Conservation (phyloP, 2,113 vertebrate genomes). For the Chaetura pelagica region DNA sequence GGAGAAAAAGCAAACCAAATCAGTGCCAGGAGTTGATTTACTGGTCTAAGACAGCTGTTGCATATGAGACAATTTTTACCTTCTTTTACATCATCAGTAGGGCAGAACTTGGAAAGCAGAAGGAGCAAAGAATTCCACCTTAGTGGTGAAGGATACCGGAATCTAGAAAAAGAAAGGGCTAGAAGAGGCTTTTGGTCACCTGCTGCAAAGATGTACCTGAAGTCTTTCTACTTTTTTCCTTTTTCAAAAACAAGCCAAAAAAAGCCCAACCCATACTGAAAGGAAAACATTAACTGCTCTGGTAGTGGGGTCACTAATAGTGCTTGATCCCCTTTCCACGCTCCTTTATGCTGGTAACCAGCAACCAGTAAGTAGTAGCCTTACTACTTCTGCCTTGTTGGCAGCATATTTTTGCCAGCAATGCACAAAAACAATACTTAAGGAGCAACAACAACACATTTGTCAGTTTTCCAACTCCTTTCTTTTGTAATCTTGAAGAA, state of each 20-base stretch:
- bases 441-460: neutral
- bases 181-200: neutral
- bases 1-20: neutral
- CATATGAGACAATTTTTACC: neutral
- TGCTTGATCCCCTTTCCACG: neutral
- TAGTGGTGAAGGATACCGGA: neutral
- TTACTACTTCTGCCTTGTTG: neutral
- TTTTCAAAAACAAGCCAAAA: neutral
- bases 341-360: neutral
- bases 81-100: neutral
- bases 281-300: neutral
- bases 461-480: neutral
- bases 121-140: neutral
- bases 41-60: neutral
- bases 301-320: neutral
- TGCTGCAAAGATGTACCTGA: neutral
- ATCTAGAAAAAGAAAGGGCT: neutral
- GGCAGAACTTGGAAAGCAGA: neutral
- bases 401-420: neutral
- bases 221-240: neutral
- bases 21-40: neutral
- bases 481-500: neutral
- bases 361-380: neutral
- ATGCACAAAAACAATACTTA: neutral
- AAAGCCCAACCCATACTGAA: neutral